Evolutionary conservation across 2,113 vertebrate species (phyloP), one percentile per base, ranked within the genome.

Genomic region (Zosterops pallidus): DNA sequence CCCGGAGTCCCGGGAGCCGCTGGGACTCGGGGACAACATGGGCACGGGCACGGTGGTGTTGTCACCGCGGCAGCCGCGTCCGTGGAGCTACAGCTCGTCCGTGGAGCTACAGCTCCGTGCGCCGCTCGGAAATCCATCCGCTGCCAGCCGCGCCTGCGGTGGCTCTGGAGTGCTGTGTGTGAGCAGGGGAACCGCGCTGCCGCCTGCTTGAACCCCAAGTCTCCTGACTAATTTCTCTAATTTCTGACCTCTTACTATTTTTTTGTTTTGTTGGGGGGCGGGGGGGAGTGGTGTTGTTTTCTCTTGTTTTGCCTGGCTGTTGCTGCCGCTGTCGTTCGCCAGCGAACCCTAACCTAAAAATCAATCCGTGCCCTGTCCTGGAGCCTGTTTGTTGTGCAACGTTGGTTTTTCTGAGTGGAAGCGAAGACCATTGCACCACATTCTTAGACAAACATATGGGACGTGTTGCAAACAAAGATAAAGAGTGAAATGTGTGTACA

Each of bases 91-190:
- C 37, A 39, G 37, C 37, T 39, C 37, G 44, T 46, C 44, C 20
- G 5, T 46, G 46, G 11, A 2, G 17, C 2, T 2, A 0, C 3
- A 2, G 56, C 7, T 7, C 39, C 0, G 11, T 0, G 0, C 1
- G 2, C 20, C 14, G 2, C 67, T 26, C 37, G 9, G 4, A 6
- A 20, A 8, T 0, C 5, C 41, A 3, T 1, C 22, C 0, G 0
- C 28, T 33, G 22, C 41, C 6, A 5, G 33, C 57, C 4, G 65
- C 2, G 1, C 19, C 6, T 3, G 13, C 1, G 25, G 1, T 3
- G 8, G 2, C 21, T 12, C 37, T 4, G 0, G 13, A 2, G 7
- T 0, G 14, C 12, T 4, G 33, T 15, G 33, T 15, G 20, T 8
- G 8, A 25, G 9, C 23, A 4, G 76, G 18, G 31, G 20, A 64